Base-by-base conservation (phyloP, 1,140 invertebrate genomes). In the Drosophila pruinosa region DNA sequence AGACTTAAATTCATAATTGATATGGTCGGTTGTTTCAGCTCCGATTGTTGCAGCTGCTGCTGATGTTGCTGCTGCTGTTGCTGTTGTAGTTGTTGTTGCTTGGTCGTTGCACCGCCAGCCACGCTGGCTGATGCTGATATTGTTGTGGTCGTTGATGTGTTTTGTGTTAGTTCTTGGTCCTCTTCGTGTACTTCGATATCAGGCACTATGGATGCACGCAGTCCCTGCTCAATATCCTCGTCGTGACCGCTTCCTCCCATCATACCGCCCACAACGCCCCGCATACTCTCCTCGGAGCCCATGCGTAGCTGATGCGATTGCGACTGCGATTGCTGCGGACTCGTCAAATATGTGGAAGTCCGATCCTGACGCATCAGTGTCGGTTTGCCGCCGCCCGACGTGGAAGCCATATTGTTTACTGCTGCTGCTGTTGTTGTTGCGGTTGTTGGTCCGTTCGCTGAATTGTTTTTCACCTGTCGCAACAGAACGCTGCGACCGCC, bases 181-280 rank as follows among this genome's bases (percentile, higher is more conserved):
- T 93, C 91, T 91, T 96, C 96, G 91, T 97, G 96, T 57, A 97
- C 92, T 92, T 97, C 96, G 78, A 98, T 96, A 90, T 97, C 96
- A 10, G 97, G 97, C 70, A 97, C 96, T 69, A 95, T 97, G 34
- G 80, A 17, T 14, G 69, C 41, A 86, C 96, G 93, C 7, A 96
- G 94, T n/a, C 95, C 94, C 47, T 93, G 93, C 57, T 96, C 95
- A 31, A 93, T 92, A 57, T 91, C 91, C 65, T 91, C 85, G 22
- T 90, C 90, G n/a, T 80, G 63, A 3, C 68, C 67, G 8, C 24
- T 47, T 1, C 19, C 21, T 8, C 76, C 72, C 68, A 80, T 79
- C 2, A 34, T 2, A 3, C 15, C 22, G 7, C 45, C 45, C 6
- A 12, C n/a, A 19, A 22, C 54, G 5, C 72, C 65, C 0, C 88